A percentile compares a stretch with the other conserved stretches of the same genome.
phyloP scores from a whole-genome alignment of 2,113 vertebrate genomes.

The Panthera tigris region DNA sequence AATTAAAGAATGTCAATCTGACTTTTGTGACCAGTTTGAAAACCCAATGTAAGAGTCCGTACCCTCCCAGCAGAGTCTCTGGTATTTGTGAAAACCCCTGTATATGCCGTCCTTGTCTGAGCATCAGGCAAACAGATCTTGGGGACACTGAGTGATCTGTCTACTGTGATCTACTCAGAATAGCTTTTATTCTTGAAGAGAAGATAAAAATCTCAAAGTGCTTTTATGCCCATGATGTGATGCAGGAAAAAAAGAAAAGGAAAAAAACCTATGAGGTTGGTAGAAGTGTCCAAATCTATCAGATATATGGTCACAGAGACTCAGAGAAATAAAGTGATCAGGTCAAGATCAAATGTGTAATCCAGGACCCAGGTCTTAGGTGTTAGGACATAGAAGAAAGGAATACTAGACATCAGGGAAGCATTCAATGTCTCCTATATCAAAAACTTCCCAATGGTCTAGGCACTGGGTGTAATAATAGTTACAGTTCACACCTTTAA shows the following conservation, averaged over 20 bases:
- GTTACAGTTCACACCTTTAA: neutral
- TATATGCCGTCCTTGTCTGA: neutral
- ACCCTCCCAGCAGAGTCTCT: neutral
- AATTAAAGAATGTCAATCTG: neutral
- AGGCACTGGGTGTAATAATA: neutral
- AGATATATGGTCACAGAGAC: neutral
- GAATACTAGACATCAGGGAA: neutral
- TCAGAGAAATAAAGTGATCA: neutral
- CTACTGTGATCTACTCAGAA: neutral
- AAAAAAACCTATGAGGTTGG: neutral
- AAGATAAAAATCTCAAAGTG: neutral
- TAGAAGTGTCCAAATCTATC: neutral
- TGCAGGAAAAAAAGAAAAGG: neutral
- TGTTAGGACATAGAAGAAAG: neutral
- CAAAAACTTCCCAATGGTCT: neutral
- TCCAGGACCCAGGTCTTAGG: neutral
- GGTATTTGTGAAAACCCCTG: neutral
- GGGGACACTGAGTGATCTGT: neutral
- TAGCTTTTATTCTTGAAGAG: conserved; percentile 11
- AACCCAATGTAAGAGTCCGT: neutral
- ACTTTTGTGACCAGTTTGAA: conserved; percentile 4
- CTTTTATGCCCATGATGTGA: neutral
- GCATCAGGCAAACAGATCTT: neutral
- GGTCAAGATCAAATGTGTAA: neutral
- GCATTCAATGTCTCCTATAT: neutral